Conservation (phyloP, 2,113 vertebrate species). For the Orientallactaga bullata region DNA sequence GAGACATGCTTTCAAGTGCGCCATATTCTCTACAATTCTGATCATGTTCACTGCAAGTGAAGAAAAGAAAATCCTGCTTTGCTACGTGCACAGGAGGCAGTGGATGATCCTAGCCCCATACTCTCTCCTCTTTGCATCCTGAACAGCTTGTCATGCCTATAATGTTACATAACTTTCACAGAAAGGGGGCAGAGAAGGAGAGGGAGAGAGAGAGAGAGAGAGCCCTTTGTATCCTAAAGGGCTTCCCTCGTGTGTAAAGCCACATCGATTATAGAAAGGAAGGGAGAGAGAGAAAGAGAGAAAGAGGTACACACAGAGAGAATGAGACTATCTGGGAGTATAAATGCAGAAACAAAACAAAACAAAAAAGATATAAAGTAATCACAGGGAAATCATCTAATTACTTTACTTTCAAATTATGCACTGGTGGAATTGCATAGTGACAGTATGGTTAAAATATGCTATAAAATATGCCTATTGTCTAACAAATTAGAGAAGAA, state of each 20-base stretch:
- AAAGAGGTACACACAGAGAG: conserved; percentile 14
- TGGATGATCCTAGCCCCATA: conserved; percentile 34
- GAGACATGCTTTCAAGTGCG: conserved; percentile 30
- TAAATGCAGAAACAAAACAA: conserved; percentile 39
- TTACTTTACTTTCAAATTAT: conserved; percentile 64
- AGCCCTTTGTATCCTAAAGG: too few species aligned
- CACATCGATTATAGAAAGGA: background rate
- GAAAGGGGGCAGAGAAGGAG: background rate
- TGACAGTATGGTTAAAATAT: conserved; percentile 68
- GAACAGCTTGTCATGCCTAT: conserved; percentile 71
- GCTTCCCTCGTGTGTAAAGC: too few species aligned
- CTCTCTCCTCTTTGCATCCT: conserved; percentile 17
- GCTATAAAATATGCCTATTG: conserved; percentile 40
- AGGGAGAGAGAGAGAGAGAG: conserved; percentile 20
- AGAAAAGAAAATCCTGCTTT: conserved; percentile 73
- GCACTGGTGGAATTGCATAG: conserved; percentile 40
- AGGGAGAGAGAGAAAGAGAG: background rate
- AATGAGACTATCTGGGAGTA: background rate
- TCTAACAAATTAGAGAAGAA: conserved; percentile 76
- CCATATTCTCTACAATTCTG: conserved; percentile 49
- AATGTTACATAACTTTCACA: conserved; percentile 69
- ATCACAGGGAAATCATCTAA: conserved; percentile 57
- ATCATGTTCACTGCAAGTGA: conserved; percentile 40
- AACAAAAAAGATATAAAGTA: conserved; percentile 24
- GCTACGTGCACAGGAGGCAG: conserved; percentile 53